Base-by-base conservation (phyloP, 2,888 invertebrate species). In the Chesias legatella region DNA sequence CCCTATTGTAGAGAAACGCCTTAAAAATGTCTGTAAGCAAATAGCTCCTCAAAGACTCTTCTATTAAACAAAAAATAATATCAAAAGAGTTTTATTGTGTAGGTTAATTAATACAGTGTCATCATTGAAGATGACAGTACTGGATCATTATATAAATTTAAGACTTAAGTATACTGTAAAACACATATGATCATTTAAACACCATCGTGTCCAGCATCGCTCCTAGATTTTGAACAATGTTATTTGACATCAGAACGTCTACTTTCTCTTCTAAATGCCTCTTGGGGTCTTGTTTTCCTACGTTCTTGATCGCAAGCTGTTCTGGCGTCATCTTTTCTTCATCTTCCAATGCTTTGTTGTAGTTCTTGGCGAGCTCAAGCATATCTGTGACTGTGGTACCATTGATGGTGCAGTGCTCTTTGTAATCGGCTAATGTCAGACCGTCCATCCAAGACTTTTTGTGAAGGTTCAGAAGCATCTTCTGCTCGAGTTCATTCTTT, bases 301-400 rank as follows among this genome's bases (percentile, higher is more conserved):
- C 99, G 89, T 99, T 99, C 82, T 99, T 99, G 68, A 99, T 99
- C 10, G 98, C 99, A 81, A 99, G 88, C 78, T 99, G 99, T 81
- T 99, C 98, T 1, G 98, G 97, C 2, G 99, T 99, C 98, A 99
- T 98, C 79, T 98, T 98, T 71, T 99, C 99, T 78, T 99, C 99
- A 64, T 99, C 99, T 83, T 99, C 99, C 47, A 99, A 88, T 5
- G 99, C 96, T 90, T 98, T 98, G 76, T 97, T 97, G 81, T 99
- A 99, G 76, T 97, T 97, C 79, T 98, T 98, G 37, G 99, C 98
- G 64, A 99, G 88, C 47, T 98, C 98, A 33, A 99, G 90, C 98
- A 99, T 99, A 61, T 98, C 96, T 44, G 96, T 93, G 1, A 99
- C 98, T 30, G 97, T 97, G 36, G 93, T 94, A 78, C 98, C 98